phyloP scores from a whole-genome alignment of 2,888 invertebrate genomes.

The Amphipyra berbera region DNA sequence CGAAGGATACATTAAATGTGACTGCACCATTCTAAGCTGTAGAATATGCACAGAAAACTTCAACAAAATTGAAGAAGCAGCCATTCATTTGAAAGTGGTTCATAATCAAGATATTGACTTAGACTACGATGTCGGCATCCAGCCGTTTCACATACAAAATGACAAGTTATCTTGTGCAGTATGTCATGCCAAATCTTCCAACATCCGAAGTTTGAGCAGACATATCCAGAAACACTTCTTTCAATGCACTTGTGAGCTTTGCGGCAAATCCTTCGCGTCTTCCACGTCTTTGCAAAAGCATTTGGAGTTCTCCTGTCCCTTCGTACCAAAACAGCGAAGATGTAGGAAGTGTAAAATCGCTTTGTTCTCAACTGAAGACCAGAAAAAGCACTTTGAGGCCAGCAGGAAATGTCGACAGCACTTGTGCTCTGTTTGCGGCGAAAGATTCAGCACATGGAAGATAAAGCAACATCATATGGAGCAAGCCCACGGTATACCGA shows the following conservation, averaged over 20 bases:
- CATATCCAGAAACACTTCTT: slow-evolving; percentile 75
- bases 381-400: slow-evolving; percentile 62
- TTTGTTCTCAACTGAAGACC: slow-evolving; percentile 68
- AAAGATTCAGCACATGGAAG: slow-evolving; percentile 69
- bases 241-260: slow-evolving; percentile 75
- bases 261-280: slow-evolving; percentile 75
- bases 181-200: slow-evolving; percentile 67
- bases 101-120: slow-evolving; percentile 67
- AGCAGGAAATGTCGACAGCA: slow-evolving; percentile 71
- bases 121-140: slow-evolving; percentile 69
- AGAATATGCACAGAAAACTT: slow-evolving; percentile 67
- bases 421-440: slow-evolving; percentile 71
- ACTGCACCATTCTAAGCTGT: slow-evolving; percentile 74
- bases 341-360: slow-evolving; percentile 72
- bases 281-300: slow-evolving; percentile 68
- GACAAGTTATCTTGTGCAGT: slow-evolving; percentile 68
- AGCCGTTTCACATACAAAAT: slow-evolving; percentile 70
- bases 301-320: slow-evolving; percentile 56
- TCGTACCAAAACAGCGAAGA: slow-evolving; percentile 60
- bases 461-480: slow-evolving; percentile 69
- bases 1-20: slow-evolving; percentile 68
- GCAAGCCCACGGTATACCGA: slow-evolving; percentile 67
- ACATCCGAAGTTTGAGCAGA: slow-evolving; percentile 70
- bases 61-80: slow-evolving; percentile 60
- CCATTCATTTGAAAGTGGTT: slow-evolving; percentile 64